These are phyloP conservation scores for Orthonevra nobilis DNA, from an alignment of 2,888 invertebrate genomes.

Conservation along the genomic window DNA sequence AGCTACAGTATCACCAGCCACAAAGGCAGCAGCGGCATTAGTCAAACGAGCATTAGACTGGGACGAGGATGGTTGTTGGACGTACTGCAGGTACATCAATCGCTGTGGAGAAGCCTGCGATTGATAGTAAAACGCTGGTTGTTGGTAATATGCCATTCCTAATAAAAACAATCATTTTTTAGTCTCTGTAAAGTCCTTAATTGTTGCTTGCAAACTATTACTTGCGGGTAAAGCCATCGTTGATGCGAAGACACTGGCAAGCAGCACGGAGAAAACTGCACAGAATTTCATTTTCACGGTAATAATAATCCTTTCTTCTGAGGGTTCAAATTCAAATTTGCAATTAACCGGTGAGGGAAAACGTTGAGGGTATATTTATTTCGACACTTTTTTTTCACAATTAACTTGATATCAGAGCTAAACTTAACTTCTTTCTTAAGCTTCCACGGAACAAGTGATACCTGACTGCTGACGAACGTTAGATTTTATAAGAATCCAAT, in stretches of 20 bases:
- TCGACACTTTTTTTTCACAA: constrained; percentile 11
- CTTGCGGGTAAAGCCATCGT: constrained; percentile 57
- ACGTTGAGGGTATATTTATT: constrained; percentile 71
- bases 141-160: constrained; percentile 78
- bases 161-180: constrained; percentile 60
- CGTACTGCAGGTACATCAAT: constrained; percentile 79
- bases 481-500: constrained; percentile 78
- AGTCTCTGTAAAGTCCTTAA: background rate
- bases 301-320: constrained; percentile 30
- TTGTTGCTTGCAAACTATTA: constrained; percentile 17
- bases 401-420: constrained; percentile 79
- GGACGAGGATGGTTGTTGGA: constrained; percentile 75
- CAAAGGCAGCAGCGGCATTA: constrained; percentile 75
- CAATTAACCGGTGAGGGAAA: background rate
- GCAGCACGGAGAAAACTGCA: constrained; percentile 37
- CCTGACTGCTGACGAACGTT: constrained; percentile 72
- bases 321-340: too few species aligned
- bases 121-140: constrained; percentile 73
- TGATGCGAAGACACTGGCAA: constrained; percentile 42
- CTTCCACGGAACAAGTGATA: constrained; percentile 80
- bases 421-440: constrained; percentile 79
- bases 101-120: constrained; percentile 76
- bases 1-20: constrained; percentile 79
- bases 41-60: constrained; percentile 76
- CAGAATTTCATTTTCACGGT: constrained; percentile 43